These are phyloP conservation scores for Semnopithecus entellus DNA, from an alignment of 2,113 vertebrate genomes.

Conservation along the genomic window DNA sequence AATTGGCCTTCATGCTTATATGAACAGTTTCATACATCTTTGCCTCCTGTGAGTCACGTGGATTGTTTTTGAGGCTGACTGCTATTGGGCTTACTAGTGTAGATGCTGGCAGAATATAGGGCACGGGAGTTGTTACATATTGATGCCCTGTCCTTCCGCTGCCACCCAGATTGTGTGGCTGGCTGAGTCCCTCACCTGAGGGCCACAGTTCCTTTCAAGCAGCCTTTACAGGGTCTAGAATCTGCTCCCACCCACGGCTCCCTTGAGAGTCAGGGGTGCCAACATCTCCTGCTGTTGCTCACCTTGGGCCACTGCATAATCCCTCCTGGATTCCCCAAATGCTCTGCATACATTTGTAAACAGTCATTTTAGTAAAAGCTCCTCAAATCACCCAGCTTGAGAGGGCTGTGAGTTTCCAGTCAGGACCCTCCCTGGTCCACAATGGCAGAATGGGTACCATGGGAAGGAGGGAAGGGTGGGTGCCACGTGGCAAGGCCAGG, in stretches of 20 bases:
- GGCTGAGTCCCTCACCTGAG: background rate
- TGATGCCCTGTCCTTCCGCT: background rate
- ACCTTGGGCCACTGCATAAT: background rate
- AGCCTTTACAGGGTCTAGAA: background rate
- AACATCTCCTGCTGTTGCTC: background rate
- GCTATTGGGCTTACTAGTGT: background rate
- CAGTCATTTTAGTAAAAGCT: background rate
- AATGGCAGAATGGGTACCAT: fast-evolving
- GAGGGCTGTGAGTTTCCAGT: background rate
- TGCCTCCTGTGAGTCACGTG: background rate
- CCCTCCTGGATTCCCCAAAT: background rate
- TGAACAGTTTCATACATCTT: background rate
- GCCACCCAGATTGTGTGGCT: background rate
- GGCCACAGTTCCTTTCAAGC: background rate
- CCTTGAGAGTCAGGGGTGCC: background rate
- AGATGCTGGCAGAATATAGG: background rate
- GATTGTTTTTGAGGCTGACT: background rate
- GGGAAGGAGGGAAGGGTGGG: no score
- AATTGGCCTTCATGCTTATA: background rate
- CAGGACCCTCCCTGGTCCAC: background rate
- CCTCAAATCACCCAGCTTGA: background rate
- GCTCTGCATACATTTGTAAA: no score
- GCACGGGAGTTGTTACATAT: background rate
- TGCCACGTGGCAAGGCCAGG: fast-evolving
- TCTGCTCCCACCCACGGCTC: no score